These are phyloP conservation scores for Malacosoma neustria DNA, from an alignment of 2,888 invertebrate genomes.

Conservation along the genomic window DNA sequence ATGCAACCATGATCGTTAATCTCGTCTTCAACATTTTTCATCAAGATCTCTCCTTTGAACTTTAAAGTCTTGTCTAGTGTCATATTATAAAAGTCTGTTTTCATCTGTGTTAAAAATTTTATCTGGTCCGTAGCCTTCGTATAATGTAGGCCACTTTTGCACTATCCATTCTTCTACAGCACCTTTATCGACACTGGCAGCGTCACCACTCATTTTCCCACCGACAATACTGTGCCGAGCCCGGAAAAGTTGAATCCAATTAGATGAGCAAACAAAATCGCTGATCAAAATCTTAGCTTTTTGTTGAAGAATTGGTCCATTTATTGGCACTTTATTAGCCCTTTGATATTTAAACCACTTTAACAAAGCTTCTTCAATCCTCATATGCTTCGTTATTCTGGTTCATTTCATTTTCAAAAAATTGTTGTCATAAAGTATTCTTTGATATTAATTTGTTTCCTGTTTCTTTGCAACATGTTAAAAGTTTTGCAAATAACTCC, in stretches of 20 bases:
- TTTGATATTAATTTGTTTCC: slow-evolving; percentile 14
- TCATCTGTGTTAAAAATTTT: slow-evolving; percentile 7
- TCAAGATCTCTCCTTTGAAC: slow-evolving; percentile 14
- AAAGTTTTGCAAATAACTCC: neutral
- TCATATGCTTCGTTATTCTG: slow-evolving; percentile 17
- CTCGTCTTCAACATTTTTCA: slow-evolving; percentile 14
- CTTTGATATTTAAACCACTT: slow-evolving; percentile 18
- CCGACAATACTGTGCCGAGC: slow-evolving; percentile 8
- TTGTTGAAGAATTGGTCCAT: slow-evolving; percentile 16
- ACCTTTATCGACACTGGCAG: slow-evolving; percentile 1
- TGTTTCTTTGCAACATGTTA: slow-evolving; percentile 4
- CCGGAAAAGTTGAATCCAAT: slow-evolving; percentile 13
- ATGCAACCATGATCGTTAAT: slow-evolving; percentile 17
- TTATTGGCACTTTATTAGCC: slow-evolving; percentile 6
- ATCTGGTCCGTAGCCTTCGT: slow-evolving; percentile 6
- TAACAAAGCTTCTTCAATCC: slow-evolving; percentile 18
- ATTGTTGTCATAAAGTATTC: slow-evolving; percentile 18
- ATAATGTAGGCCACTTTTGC: slow-evolving; percentile 1
- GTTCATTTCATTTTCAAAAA: slow-evolving; percentile 20
- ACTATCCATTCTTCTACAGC: slow-evolving; percentile 1
- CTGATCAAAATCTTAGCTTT: slow-evolving; percentile 14
- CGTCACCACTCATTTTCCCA: slow-evolving; percentile 4
- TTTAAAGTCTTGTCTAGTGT: slow-evolving; percentile 11
- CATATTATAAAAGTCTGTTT: slow-evolving; percentile 6
- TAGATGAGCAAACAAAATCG: slow-evolving; percentile 14